A percentile compares a stretch with the other conserved stretches of the same genome.
Conservation (phyloP, 2,797 vertebrate genomes). For the Carapus acus region DNA sequence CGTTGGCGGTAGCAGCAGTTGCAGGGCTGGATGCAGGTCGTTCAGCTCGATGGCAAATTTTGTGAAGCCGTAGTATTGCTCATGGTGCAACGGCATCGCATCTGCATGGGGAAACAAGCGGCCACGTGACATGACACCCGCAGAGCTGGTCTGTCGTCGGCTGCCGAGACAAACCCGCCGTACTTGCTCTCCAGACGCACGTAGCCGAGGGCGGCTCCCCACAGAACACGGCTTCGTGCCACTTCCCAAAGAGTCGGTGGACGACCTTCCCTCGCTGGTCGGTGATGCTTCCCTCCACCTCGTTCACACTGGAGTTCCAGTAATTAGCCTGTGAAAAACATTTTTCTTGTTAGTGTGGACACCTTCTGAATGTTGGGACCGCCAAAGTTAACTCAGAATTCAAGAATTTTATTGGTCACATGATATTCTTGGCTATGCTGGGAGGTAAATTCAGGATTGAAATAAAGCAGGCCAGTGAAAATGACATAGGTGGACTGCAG, state of each 20-base stretch:
- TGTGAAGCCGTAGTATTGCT: slow-evolving; percentile 95
- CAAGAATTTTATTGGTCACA: too few species aligned
- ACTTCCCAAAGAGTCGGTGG: slow-evolving; percentile 93
- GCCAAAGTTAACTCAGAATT: too few species aligned
- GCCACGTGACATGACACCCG: too few species aligned
- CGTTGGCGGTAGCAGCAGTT: slow-evolving; percentile 81
- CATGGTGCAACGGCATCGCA: slow-evolving; percentile 82
- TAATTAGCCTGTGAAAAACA: slow-evolving; percentile 99
- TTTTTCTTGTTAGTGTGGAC: too few species aligned
- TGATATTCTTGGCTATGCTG: too few species aligned
- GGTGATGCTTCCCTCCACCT: slow-evolving; percentile 94
- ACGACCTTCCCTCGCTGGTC: slow-evolving; percentile 96
- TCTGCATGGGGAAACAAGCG: too few species aligned
- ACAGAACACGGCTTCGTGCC: slow-evolving; percentile 91
- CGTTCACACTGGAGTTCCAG: slow-evolving; percentile 97
- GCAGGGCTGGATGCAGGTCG: slow-evolving; percentile 78
- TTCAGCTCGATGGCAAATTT: slow-evolving; percentile 94
- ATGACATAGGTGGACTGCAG: too few species aligned
- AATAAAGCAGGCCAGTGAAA: too few species aligned
- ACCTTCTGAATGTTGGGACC: too few species aligned
- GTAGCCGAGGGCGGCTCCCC: slow-evolving; percentile 86
- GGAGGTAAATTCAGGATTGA: too few species aligned
- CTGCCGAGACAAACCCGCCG: slow-evolving; percentile 41
- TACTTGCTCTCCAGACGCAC: slow-evolving; percentile 95
- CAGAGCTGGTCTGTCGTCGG: neutral